Conservation (phyloP, 1,140 invertebrate genomes). For the Trichonephila inaurata region DNA sequence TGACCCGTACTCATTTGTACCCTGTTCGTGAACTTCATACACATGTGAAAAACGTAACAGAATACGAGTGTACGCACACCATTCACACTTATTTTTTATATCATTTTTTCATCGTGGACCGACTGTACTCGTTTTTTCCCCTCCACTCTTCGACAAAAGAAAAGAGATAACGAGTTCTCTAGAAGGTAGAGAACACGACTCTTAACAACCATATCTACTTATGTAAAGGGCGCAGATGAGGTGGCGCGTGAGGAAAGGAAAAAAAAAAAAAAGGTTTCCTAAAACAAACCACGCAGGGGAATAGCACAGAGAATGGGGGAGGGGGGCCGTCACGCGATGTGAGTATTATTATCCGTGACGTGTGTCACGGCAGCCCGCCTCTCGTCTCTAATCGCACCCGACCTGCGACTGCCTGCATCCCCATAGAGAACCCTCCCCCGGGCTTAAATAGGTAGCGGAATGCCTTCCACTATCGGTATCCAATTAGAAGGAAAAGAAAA, state of each 20-base stretch:
- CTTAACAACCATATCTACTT: conserved; percentile 26
- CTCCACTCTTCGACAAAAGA: neutral
- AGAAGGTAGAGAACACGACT: conserved; percentile 22
- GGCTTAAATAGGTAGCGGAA: conserved; percentile 14
- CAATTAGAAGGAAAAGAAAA: conserved; percentile 13
- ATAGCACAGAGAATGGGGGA: neutral
- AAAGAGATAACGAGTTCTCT: conserved; percentile 13
- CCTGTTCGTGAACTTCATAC: conserved; percentile 18
- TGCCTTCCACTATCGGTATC: conserved; percentile 13
- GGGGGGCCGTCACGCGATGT: conserved; percentile 55
- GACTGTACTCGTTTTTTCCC: neutral
- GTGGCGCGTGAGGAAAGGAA: neutral
- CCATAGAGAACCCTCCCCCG: conserved; percentile 13
- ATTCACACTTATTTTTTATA: neutral
- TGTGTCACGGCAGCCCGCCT: conserved; percentile 51
- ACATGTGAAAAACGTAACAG: neutral
- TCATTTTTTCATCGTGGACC: neutral
- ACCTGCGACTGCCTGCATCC: conserved; percentile 21
- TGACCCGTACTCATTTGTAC: neutral
- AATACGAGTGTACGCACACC: neutral
- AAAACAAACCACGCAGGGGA: conserved; percentile 20
- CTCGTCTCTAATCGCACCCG: conserved; percentile 28
- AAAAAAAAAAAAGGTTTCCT: neutral
- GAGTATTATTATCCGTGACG: conserved; percentile 58
- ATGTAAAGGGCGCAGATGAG: conserved; percentile 28